Conservation (phyloP, 1,140 invertebrate species). For the Drosophila kepulauana region DNA sequence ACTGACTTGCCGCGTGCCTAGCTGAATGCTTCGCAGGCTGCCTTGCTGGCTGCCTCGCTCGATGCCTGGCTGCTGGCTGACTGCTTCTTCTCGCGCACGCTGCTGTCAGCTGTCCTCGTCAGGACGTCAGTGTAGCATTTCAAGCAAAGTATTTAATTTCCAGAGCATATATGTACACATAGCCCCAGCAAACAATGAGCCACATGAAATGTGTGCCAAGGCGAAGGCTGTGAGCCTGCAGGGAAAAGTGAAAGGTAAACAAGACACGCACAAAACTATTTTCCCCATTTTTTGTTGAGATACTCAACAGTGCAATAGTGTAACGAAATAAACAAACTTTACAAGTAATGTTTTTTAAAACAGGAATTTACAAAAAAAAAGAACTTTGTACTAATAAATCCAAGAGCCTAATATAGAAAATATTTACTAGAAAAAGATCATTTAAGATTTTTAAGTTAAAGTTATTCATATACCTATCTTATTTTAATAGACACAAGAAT, state of each 20-base stretch:
- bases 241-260: conserved; percentile 53
- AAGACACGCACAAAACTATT: conserved; percentile 48
- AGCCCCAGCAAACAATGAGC: conserved; percentile 53
- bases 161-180: conserved; percentile 71
- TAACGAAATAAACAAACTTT: no score
- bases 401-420: no score
- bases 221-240: conserved; percentile 65
- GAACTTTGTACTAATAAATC: no score
- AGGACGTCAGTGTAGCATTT: conserved; percentile 69
- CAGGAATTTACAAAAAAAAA: no score
- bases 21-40: background rate
- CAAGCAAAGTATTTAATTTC: conserved; percentile 82
- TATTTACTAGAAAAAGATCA: no score
- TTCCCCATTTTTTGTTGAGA: conserved; percentile 10
- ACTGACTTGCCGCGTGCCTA: conserved; percentile 23
- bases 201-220: conserved; percentile 76
- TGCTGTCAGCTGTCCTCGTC: conserved; percentile 44
- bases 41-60: conserved; percentile 5
- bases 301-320: no score
- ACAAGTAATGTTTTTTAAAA: no score
- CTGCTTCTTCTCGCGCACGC: conserved; percentile 22
- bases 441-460: no score
- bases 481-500: no score
- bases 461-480: no score
- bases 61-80: background rate